phyloP scores from a whole-genome alignment of 1,140 invertebrate genomes.

The Drosophila yakuba region DNA sequence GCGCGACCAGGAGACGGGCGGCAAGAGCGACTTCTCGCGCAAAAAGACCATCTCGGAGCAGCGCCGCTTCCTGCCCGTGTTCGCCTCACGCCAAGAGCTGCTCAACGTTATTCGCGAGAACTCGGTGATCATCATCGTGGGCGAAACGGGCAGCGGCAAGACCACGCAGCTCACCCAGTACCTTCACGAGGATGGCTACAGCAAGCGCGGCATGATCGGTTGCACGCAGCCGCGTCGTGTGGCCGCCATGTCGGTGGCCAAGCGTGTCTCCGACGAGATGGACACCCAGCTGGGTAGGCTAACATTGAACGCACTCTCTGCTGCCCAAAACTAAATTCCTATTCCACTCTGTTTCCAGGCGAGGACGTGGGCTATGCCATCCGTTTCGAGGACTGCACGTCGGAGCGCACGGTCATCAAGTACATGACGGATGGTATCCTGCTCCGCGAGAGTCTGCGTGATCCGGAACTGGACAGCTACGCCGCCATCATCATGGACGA shows the following conservation, averaged over 20 bases:
- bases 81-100: conserved; percentile 97
- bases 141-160: conserved; percentile 99
- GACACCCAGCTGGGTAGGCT: conserved; percentile 90
- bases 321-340: not conserved
- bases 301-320: no score
- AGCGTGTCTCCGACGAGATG: conserved; percentile 99
- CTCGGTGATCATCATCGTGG: conserved; percentile 97
- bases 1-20: conserved; percentile 87
- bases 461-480: conserved; percentile 98
- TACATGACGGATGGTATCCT: conserved; percentile 99
- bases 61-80: conserved; percentile 96
- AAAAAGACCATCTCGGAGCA: conserved; percentile 95
- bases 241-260: conserved; percentile 99
- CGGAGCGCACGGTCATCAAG: conserved; percentile 97
- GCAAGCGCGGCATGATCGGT: conserved; percentile 96
- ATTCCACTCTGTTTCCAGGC: conserved; percentile 84
- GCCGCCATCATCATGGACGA: conserved; percentile 99
- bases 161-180: conserved; percentile 99
- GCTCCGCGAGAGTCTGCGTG: conserved; percentile 96
- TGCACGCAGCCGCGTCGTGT: conserved; percentile 97
- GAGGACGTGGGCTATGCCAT: conserved; percentile 99
- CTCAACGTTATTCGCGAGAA: conserved; percentile 98
- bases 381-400: conserved; percentile 99
- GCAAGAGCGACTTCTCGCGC: conserved; percentile 95
- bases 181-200: conserved; percentile 98